These are phyloP conservation scores for Aselliscus stoliczkanus DNA, from an alignment of 2,797 vertebrate genomes.

Conservation along the genomic window DNA sequence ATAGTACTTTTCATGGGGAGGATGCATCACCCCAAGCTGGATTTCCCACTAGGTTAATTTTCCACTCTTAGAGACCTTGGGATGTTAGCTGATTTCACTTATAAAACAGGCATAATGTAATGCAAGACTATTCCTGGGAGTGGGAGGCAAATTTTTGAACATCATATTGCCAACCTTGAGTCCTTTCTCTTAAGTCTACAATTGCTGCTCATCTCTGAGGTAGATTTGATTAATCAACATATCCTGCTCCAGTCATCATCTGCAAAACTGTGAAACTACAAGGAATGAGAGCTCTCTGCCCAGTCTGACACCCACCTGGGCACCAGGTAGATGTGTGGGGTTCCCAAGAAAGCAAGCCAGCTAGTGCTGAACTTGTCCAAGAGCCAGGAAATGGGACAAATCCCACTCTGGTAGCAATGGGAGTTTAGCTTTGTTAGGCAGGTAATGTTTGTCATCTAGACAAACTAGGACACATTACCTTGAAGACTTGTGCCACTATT, in stretches of 20 bases:
- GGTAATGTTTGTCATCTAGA: neutral
- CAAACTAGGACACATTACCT: neutral
- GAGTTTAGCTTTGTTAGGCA: neutral
- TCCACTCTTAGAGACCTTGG: neutral
- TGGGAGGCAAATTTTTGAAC: neutral
- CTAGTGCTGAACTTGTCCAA: neutral
- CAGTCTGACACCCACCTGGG: conserved; percentile 47
- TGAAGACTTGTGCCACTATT: neutral
- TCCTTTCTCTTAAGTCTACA: neutral
- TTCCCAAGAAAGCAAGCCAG: neutral
- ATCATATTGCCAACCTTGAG: neutral
- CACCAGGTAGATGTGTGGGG: neutral
- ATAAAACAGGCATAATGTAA: neutral
- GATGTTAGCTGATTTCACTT: neutral
- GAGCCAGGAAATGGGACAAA: neutral
- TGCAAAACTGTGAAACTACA: neutral
- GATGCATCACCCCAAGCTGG: neutral
- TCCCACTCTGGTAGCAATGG: neutral
- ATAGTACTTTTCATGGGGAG: neutral
- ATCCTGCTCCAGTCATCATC: neutral
- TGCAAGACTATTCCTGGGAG: neutral
- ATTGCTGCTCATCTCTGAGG: neutral
- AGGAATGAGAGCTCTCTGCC: conserved; percentile 46
- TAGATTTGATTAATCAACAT: conserved; percentile 11
- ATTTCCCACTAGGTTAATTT: neutral